phyloP scores from a whole-genome alignment of 1,140 invertebrate genomes.

The Megalopta genalis region DNA sequence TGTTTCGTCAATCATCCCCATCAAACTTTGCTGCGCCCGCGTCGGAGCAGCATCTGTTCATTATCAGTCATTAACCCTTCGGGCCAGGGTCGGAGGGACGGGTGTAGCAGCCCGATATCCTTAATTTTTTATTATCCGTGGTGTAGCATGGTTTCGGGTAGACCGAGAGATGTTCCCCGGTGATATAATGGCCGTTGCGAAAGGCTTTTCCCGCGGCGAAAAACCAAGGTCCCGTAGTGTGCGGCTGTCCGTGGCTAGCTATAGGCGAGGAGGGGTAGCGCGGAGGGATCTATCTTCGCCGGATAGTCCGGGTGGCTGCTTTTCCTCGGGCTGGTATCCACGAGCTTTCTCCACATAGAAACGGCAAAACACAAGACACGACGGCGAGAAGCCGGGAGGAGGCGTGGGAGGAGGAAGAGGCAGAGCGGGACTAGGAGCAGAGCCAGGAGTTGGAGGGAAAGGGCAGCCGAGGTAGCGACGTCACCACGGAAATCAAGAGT shows the following conservation, averaged over 20 bases:
- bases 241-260: conserved; percentile 18
- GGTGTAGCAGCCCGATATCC: neutral
- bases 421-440: conserved; percentile 37
- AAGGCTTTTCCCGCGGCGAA: conserved; percentile 38
- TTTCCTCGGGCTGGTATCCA: conserved; percentile 56
- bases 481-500: conserved; percentile 80
- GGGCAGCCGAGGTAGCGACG: conserved; percentile 73
- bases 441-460: conserved; percentile 57
- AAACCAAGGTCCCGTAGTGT: neutral
- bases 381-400: neutral
- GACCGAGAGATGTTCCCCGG: conserved; percentile 28
- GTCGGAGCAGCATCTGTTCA: conserved; percentile 8
- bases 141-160: conserved; percentile 11
- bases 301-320: conserved; percentile 63
- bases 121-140: conserved; percentile 48
- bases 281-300: conserved; percentile 59
- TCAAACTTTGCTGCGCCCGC: neutral
- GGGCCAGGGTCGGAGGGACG: neutral
- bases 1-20: too few species aligned
- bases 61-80: conserved; percentile 33
- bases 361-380: conserved; percentile 65
- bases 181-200: conserved; percentile 48
- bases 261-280: conserved; percentile 37
- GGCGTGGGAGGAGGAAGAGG: neutral
- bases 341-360: conserved; percentile 46